phyloP scores from a whole-genome alignment of 2,888 invertebrate species.

The Choristoneura rosaceana region DNA sequence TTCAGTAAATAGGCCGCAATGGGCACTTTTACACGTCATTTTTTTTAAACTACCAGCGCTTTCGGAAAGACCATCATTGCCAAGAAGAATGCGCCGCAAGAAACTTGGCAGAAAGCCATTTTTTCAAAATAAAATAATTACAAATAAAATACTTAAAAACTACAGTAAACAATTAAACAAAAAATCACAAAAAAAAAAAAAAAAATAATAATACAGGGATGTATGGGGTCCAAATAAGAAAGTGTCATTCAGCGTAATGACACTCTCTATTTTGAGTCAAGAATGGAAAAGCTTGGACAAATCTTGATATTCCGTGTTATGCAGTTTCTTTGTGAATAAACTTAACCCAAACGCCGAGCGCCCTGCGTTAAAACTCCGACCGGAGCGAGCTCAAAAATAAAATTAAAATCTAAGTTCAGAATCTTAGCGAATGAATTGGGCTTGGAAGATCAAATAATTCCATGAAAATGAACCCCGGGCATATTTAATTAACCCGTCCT shows the following conservation, averaged over 20 bases:
- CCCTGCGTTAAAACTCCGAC: constrained; percentile 24
- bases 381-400: constrained; percentile 59
- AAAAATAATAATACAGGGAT: too few species aligned
- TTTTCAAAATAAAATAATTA: too few species aligned
- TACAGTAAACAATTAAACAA: too few species aligned
- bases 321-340: constrained; percentile 64
- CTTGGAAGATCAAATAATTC: constrained; percentile 81
- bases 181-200: too few species aligned
- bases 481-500: constrained; percentile 83
- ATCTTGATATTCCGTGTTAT: constrained; percentile 65
- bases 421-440: constrained; percentile 69
- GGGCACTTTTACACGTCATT: too few species aligned
- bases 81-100: too few species aligned
- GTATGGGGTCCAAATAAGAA: too few species aligned
- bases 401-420: constrained; percentile 68
- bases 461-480: constrained; percentile 80
- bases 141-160: too few species aligned
- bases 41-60: too few species aligned
- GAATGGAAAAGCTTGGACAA: constrained; percentile 65
- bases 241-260: constrained; percentile 9
- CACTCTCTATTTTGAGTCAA: constrained; percentile 50
- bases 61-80: too few species aligned
- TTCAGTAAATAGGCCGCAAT: too few species aligned
- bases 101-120: too few species aligned
- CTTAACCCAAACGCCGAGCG: constrained; percentile 53